Conservation (phyloP, 2,797 vertebrate genomes). For the Tragelaphus oryx region DNA sequence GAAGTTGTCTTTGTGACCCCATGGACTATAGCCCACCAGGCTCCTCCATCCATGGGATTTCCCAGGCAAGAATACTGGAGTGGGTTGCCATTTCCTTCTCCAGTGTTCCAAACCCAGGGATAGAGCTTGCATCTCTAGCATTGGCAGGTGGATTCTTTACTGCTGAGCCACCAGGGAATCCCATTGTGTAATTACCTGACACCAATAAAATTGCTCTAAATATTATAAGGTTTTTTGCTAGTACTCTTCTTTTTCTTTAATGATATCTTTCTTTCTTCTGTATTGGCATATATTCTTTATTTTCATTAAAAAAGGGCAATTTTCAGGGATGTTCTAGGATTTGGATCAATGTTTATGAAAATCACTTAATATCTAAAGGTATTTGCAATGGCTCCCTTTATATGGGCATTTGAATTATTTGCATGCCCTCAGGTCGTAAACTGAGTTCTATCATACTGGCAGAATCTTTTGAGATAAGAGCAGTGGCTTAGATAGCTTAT, state of each 20-base stretch:
- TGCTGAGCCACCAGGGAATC: background rate
- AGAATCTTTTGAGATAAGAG: background rate
- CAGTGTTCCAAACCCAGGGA: background rate
- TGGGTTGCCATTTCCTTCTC: background rate
- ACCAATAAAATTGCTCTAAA: background rate
- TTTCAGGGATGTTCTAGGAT: background rate
- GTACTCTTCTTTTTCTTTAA: background rate
- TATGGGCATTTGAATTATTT: background rate
- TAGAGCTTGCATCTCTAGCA: background rate
- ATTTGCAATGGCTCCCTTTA: background rate
- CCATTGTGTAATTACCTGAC: background rate
- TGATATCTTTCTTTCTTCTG: background rate
- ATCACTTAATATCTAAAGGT: background rate
- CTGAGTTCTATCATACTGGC: background rate
- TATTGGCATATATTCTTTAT: background rate
- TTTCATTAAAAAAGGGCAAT: background rate
- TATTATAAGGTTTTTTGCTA: background rate
- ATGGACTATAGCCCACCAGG: background rate
- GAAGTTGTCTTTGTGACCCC: background rate
- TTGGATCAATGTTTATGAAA: background rate
- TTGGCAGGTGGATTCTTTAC: background rate
- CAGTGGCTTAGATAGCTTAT: background rate
- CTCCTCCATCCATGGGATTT: background rate
- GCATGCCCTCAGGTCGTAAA: background rate
- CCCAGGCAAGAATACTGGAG: background rate